Conservation (phyloP, 2,888 invertebrate species). For the Aporophyla lueneburgensis region DNA sequence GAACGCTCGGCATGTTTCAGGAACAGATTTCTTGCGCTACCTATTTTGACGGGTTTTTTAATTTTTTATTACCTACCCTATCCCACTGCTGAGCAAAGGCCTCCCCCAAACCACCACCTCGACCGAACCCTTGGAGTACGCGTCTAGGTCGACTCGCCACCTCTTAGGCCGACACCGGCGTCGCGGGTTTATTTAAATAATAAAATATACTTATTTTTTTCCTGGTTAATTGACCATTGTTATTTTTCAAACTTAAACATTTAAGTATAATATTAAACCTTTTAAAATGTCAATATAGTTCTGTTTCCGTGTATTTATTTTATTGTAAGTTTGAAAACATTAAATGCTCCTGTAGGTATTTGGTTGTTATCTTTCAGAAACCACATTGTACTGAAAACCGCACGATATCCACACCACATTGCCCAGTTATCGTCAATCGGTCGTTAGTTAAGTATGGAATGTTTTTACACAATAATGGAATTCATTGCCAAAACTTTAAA, state of each 20-base stretch:
- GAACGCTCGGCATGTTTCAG: not conserved
- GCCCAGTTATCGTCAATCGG: conserved; percentile 44
- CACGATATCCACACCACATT: conserved; percentile 30
- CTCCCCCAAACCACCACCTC: too few species aligned
- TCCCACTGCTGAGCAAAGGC: too few species aligned
- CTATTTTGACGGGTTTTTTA: too few species aligned
- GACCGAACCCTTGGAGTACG: too few species aligned
- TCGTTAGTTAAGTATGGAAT: conserved; percentile 39
- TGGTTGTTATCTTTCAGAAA: conserved; percentile 38
- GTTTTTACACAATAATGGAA: conserved; percentile 37
- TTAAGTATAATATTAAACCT: not conserved
- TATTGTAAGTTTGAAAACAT: conserved; percentile 7
- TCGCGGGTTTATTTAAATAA: not conserved
- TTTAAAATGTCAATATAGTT: not conserved
- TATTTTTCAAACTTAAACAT: not conserved
- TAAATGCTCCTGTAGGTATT: conserved; percentile 14
- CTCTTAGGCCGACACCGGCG: too few species aligned
- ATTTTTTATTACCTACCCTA: too few species aligned
- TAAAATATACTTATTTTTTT: not conserved
- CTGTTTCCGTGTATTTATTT: not conserved
- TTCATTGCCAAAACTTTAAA: conserved; percentile 17
- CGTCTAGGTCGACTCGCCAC: too few species aligned
- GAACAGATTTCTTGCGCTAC: not conserved
- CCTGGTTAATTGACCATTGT: not conserved
- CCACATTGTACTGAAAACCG: conserved; percentile 28